phyloP scores from a whole-genome alignment of 2,888 invertebrate genomes.

The Eupeodes luniger region DNA sequence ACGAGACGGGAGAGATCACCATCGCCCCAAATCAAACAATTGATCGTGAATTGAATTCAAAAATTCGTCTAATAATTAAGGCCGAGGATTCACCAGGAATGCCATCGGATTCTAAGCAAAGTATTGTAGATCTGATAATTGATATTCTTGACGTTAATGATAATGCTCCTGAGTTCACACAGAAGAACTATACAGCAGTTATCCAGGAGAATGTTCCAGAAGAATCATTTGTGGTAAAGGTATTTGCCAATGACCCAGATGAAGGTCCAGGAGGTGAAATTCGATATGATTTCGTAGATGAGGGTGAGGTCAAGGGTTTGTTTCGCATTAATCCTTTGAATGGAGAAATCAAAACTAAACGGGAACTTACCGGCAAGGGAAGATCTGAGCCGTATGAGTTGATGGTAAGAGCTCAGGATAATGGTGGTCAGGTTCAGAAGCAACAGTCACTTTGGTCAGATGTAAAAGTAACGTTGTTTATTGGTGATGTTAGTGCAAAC shows the following conservation, averaged over 20 bases:
- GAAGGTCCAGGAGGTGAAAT: slow-evolving; percentile 89
- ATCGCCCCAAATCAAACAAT: slow-evolving; percentile 88
- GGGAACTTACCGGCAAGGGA: slow-evolving; percentile 90
- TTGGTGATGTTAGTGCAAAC: slow-evolving; percentile 92
- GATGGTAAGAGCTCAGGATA: slow-evolving; percentile 88
- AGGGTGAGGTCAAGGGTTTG: slow-evolving; percentile 89
- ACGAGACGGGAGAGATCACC: slow-evolving; percentile 88
- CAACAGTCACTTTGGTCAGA: slow-evolving; percentile 86
- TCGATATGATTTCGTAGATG: slow-evolving; percentile 89
- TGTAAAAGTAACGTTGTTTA: slow-evolving; percentile 87
- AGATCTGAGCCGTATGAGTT: slow-evolving; percentile 90
- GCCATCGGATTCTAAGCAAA: slow-evolving; percentile 87
- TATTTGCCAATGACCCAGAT: slow-evolving; percentile 91
- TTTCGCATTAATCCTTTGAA: slow-evolving; percentile 88
- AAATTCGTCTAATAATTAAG: slow-evolving; percentile 88
- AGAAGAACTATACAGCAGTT: slow-evolving; percentile 88
- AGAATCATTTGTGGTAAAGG: slow-evolving; percentile 88
- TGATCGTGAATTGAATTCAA: slow-evolving; percentile 90
- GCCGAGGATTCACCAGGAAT: slow-evolving; percentile 91
- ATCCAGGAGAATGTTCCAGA: slow-evolving; percentile 90
- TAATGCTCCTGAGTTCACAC: slow-evolving; percentile 89
- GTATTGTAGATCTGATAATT: slow-evolving; percentile 87
- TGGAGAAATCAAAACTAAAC: slow-evolving; percentile 88
- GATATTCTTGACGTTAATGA: slow-evolving; percentile 92
- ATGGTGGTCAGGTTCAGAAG: slow-evolving; percentile 86